Conservation (phyloP, 2,888 invertebrate genomes). For the Lagria hirta region DNA sequence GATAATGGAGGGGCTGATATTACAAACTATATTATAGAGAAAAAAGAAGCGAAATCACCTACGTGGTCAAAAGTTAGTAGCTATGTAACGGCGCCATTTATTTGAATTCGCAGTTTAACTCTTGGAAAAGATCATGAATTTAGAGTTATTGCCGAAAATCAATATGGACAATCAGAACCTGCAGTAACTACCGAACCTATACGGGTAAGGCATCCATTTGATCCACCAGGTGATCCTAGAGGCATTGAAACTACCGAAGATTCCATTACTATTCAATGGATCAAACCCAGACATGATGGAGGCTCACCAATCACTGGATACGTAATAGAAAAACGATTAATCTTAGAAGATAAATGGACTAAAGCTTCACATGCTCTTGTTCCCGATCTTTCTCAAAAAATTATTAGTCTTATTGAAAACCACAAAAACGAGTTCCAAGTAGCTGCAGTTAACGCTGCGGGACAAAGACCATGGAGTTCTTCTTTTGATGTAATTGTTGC, state of each 20-base stretch:
- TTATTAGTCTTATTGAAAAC: constrained; percentile 86
- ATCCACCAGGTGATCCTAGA: constrained; percentile 86
- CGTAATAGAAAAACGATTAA: constrained; percentile 84
- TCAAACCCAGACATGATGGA: constrained; percentile 93
- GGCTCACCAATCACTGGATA: constrained; percentile 97
- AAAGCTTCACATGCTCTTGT: constrained; percentile 87
- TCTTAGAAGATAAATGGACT: constrained; percentile 94
- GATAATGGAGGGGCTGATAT: constrained; percentile 95
- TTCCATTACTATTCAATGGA: constrained; percentile 96
- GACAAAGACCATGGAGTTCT: constrained; percentile 91
- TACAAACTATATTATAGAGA: constrained; percentile 96
- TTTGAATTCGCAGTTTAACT: constrained; percentile 87
- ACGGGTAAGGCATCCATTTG: constrained; percentile 93
- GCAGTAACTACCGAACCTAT: constrained; percentile 89
- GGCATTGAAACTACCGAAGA: constrained; percentile 89
- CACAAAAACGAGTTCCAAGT: constrained; percentile 98
- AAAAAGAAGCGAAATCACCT: constrained; percentile 78
- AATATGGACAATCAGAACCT: constrained; percentile 95
- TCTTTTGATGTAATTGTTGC: constrained; percentile 90
- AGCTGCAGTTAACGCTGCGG: constrained; percentile 95
- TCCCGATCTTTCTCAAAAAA: constrained; percentile 83
- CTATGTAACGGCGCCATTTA: constrained; percentile 87
- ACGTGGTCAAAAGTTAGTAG: constrained; percentile 91
- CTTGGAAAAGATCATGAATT: constrained; percentile 95
- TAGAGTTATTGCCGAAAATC: constrained; percentile 97